A percentile compares a stretch with the other conserved stretches of the same genome.
Evolutionary conservation across 1,140 invertebrate genomes (phyloP).

Genomic region (Eurosta solidaginis): DNA sequence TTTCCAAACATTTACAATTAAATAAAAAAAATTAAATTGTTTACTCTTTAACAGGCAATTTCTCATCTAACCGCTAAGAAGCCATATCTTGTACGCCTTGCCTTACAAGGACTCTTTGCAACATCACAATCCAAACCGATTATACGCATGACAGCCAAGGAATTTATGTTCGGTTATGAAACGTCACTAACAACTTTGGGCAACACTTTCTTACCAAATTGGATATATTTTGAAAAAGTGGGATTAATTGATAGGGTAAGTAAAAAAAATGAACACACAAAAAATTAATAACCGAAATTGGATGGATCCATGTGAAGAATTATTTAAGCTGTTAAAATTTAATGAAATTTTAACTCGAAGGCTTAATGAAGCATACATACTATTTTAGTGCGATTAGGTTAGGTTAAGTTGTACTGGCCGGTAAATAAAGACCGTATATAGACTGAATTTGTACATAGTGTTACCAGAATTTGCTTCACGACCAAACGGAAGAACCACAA

Average conservation of each 20-base stretch:
- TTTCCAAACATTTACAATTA: not conserved
- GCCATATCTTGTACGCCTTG: slow-evolving; percentile 67
- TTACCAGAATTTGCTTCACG: too few species aligned
- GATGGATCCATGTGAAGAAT: too few species aligned
- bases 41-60: slow-evolving; percentile 68
- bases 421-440: too few species aligned
- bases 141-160: slow-evolving; percentile 75
- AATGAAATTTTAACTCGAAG: too few species aligned
- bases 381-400: too few species aligned
- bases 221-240: slow-evolving; percentile 82
- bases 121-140: slow-evolving; percentile 71
- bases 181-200: slow-evolving; percentile 75
- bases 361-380: too few species aligned
- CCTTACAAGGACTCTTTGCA: slow-evolving; percentile 70
- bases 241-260: slow-evolving; percentile 81
- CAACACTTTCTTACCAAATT: slow-evolving; percentile 74
- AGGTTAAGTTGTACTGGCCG: too few species aligned
- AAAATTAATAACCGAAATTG: not conserved
- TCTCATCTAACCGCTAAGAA: slow-evolving; percentile 72
- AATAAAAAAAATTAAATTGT: not conserved
- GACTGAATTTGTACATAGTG: too few species aligned
- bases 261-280: slow-evolving; percentile 29
- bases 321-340: too few species aligned
- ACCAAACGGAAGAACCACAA: too few species aligned
- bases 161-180: slow-evolving; percentile 84